A percentile compares a stretch with the other conserved stretches of the same genome.
Conservation (phyloP, 2,113 vertebrate genomes). For the Lepus europaeus region DNA sequence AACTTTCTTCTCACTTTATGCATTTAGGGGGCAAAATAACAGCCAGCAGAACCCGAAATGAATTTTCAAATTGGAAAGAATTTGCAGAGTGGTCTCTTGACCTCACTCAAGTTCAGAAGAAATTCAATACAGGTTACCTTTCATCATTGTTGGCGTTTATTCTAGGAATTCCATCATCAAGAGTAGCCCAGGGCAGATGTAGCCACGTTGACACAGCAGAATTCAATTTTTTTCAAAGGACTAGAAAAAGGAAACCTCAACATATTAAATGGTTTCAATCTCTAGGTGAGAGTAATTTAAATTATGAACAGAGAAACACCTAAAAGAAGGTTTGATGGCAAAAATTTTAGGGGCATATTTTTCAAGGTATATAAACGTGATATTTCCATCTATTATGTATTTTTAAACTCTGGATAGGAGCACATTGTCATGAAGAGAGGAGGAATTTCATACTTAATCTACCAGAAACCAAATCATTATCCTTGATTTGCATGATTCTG, state of each 20-base stretch:
- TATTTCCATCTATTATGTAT: slow-evolving; percentile 35
- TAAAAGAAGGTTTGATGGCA: slow-evolving; percentile 53
- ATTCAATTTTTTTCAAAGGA: slow-evolving; percentile 68
- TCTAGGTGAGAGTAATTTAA: slow-evolving; percentile 55
- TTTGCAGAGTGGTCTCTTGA: slow-evolving; percentile 35
- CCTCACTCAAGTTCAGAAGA: slow-evolving; percentile 58
- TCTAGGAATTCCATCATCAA: no score
- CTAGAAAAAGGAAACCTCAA: slow-evolving; percentile 44
- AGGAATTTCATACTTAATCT: slow-evolving; percentile 38
- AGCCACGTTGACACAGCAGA: slow-evolving; percentile 69
- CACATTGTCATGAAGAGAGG: background rate
- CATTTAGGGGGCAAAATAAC: slow-evolving; percentile 45
- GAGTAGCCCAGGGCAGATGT: background rate
- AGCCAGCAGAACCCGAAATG: slow-evolving; percentile 58
- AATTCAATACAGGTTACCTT: slow-evolving; percentile 69
- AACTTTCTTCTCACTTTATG: slow-evolving; percentile 54
- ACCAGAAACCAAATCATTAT: background rate
- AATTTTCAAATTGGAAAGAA: slow-evolving; percentile 61
- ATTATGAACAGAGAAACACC: slow-evolving; percentile 50
- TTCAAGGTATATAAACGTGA: slow-evolving; percentile 57
- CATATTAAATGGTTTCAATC: slow-evolving; percentile 44
- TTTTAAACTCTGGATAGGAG: slow-evolving; percentile 38
- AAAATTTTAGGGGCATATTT: slow-evolving; percentile 3
- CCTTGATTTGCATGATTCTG: background rate
- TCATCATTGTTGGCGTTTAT: slow-evolving; percentile 46